Percentiles rank a stretch among this genome's conserved stretches.
Conservation (phyloP, 2,888 invertebrate genomes). For the Aspidapion aeneum region DNA sequence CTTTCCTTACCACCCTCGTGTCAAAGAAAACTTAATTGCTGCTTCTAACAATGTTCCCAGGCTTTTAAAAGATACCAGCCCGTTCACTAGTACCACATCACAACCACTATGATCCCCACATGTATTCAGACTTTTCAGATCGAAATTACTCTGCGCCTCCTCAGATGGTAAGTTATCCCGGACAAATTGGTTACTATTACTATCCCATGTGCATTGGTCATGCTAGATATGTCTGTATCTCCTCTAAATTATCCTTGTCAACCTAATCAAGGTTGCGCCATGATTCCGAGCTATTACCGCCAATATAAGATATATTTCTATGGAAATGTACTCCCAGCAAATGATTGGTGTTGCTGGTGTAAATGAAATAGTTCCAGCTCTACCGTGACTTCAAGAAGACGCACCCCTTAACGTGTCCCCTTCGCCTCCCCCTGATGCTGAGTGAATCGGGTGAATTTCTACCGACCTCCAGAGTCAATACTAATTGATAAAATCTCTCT, state of each 20-base stretch:
- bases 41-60: constrained; percentile 9
- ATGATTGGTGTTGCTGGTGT: constrained; percentile 7
- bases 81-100: not conserved
- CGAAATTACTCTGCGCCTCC: constrained; percentile 13
- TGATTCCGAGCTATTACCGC: constrained; percentile 32
- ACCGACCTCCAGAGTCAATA: no score
- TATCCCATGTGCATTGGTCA: constrained; percentile 18
- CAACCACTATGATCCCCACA: constrained; percentile 8
- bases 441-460: constrained; percentile 26
- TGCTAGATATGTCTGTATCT: constrained; percentile 35
- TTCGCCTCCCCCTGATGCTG: constrained; percentile 59
- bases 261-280: constrained; percentile 10
- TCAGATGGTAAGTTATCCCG: constrained; percentile 36
- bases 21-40: not conserved
- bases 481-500: no score
- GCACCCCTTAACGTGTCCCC: constrained; percentile 58
- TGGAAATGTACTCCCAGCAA: constrained; percentile 35
- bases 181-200: constrained; percentile 20
- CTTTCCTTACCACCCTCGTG: not conserved
- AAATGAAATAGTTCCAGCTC: constrained; percentile 33
- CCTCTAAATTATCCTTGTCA: constrained; percentile 27
- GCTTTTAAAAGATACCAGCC: not conserved
- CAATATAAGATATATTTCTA: constrained; percentile 38
- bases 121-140: not conserved
- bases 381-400: constrained; percentile 56